Evolutionary conservation across 1,140 invertebrate species (phyloP).

Genomic region (Trachymyrmex cornetzi): DNA sequence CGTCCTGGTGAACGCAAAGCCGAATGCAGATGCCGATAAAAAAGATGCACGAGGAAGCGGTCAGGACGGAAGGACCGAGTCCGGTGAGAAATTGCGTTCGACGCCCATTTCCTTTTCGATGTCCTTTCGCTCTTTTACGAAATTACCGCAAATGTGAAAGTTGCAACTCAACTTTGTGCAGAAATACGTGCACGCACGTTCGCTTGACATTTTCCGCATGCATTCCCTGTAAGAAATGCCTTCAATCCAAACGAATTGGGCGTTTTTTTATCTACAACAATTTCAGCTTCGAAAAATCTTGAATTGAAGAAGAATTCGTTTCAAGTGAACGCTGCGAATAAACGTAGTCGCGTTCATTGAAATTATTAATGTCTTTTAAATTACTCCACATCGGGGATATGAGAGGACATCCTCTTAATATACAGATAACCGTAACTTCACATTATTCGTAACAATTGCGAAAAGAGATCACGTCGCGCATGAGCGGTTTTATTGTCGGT

Average conservation of each 20-base stretch:
- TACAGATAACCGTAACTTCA: conserved; percentile 14
- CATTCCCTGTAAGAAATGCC: not conserved
- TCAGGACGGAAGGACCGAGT: conserved; percentile 79
- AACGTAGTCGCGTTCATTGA: not conserved
- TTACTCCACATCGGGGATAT: not conserved
- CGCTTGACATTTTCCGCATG: conserved; percentile 37
- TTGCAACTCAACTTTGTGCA: conserved; percentile 22
- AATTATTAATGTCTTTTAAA: not conserved
- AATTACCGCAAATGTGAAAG: conserved; percentile 45
- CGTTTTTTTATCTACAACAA: not conserved
- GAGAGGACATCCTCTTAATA: not conserved
- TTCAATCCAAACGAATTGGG: not conserved
- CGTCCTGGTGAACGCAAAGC: conserved; percentile 72
- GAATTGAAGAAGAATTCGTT: not conserved
- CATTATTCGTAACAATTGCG: conserved; percentile 16
- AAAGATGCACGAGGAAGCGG: conserved; percentile 64
- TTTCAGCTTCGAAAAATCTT: not conserved
- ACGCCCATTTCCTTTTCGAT: conserved; percentile 8
- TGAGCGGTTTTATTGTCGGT: not conserved
- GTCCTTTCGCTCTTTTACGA: conserved; percentile 3
- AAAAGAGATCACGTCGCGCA: conserved; percentile 28
- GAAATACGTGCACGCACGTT: not conserved
- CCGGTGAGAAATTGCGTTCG: conserved; percentile 38
- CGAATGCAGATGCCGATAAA: conserved; percentile 76
- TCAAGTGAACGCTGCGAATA: not conserved